Evolutionary conservation across 2,113 vertebrate genomes (phyloP).

Genomic region (Gavialis gangeticus): DNA sequence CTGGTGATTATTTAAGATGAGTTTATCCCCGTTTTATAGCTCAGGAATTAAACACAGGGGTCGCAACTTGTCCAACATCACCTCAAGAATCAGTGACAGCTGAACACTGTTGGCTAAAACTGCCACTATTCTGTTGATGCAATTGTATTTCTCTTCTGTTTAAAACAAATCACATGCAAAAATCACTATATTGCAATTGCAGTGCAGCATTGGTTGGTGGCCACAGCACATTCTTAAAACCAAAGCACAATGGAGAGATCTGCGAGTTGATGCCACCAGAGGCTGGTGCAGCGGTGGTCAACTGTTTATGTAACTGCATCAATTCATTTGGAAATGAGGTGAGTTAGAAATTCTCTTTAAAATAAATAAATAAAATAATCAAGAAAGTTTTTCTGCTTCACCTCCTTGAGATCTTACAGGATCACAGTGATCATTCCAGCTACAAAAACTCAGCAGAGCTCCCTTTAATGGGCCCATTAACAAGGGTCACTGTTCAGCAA

Average conservation of each 20-base stretch:
- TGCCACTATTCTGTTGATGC: neutral
- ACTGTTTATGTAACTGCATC: neutral
- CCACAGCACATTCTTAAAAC: too few species aligned
- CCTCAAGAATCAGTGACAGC: neutral
- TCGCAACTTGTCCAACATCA: neutral
- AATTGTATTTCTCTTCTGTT: neutral
- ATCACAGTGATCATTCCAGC: neutral
- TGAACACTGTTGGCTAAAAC: neutral
- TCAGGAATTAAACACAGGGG: fast-evolving
- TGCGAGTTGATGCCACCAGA: neutral
- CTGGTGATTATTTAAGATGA: too few species aligned
- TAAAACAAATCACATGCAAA: neutral
- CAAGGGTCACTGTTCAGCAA: neutral
- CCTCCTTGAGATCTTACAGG: neutral
- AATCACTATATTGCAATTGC: neutral
- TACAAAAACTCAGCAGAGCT: neutral
- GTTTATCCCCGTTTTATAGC: fast-evolving
- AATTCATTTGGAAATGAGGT: neutral
- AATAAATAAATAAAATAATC: neutral
- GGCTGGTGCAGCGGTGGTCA: neutral
- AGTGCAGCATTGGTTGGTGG: too few species aligned
- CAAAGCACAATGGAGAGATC: neutral
- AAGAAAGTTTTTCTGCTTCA: neutral
- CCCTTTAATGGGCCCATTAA: neutral
- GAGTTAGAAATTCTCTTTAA: neutral